Percentiles rank a stretch among this genome's conserved stretches.
Conservation (phyloP, 2,797 vertebrate genomes). For the Synaphobranchus kaupii region DNA sequence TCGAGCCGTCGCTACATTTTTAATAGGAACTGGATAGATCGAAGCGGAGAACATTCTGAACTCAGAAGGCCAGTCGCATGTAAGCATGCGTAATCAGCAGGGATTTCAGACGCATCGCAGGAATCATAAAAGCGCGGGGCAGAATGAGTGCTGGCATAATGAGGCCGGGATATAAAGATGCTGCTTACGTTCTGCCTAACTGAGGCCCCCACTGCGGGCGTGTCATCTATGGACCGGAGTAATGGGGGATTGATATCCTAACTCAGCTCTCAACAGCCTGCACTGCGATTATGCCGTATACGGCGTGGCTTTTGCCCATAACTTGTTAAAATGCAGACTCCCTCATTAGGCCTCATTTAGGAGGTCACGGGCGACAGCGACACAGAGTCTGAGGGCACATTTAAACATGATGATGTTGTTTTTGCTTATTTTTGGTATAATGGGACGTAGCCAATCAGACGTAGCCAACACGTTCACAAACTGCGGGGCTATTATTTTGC, state of each 20-base stretch:
- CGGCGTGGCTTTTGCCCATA: slow-evolving; percentile 54
- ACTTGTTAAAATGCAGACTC: slow-evolving; percentile 53
- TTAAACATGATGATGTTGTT: slow-evolving; percentile 58
- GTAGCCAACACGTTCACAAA: background rate
- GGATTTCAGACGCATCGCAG: background rate
- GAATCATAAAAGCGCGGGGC: background rate
- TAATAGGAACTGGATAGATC: background rate
- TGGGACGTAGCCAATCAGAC: slow-evolving; percentile 21
- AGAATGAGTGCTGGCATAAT: background rate
- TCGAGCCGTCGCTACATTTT: background rate
- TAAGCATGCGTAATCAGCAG: background rate
- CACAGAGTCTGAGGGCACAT: slow-evolving; percentile 47
- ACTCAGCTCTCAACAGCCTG: background rate
- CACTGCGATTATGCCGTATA: slow-evolving; percentile 51
- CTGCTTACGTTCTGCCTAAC: slow-evolving; percentile 39
- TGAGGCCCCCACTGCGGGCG: slow-evolving; percentile 41
- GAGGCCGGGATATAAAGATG: slow-evolving; percentile 10
- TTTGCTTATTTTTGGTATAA: slow-evolving; percentile 43
- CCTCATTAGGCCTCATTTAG: slow-evolving; percentile 46
- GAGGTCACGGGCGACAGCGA: slow-evolving; percentile 48
- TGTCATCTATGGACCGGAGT: slow-evolving; percentile 41
- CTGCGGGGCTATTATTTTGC: background rate
- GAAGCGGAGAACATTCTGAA: background rate
- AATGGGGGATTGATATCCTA: background rate
- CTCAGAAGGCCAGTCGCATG: background rate